Evolutionary conservation across 2,113 vertebrate genomes (phyloP).

Genomic region (Poeciliopsis retropinna): DNA sequence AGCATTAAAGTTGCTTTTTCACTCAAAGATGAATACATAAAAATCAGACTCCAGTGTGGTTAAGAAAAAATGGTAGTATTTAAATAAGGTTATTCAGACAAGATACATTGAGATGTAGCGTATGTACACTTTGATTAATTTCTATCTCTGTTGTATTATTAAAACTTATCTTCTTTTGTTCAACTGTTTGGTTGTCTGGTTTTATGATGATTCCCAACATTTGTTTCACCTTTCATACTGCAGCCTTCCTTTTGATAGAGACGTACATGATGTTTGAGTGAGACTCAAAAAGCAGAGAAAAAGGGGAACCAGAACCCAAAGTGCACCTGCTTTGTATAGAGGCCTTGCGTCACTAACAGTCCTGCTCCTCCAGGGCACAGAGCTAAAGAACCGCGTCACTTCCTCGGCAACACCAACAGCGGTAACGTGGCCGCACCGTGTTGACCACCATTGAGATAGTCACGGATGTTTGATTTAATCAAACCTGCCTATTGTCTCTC

Average conservation of each 20-base stretch:
- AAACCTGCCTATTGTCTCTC: slow-evolving; percentile 63
- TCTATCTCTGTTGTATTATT: too few species aligned
- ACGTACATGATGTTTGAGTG: not conserved
- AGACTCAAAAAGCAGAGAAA: not conserved
- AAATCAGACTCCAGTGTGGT: too few species aligned
- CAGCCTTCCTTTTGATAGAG: slow-evolving; percentile 24
- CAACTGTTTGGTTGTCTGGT: too few species aligned
- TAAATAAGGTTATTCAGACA: too few species aligned
- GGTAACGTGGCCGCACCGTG: slow-evolving; percentile 49
- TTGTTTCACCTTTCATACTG: slow-evolving; percentile 55
- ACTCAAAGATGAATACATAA: too few species aligned
- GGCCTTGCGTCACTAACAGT: slow-evolving; percentile 47
- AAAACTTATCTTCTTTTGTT: too few species aligned
- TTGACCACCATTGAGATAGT: slow-evolving; percentile 68
- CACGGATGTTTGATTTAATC: slow-evolving; percentile 75
- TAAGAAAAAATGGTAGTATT: too few species aligned
- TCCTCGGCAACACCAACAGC: slow-evolving; percentile 40
- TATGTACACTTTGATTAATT: too few species aligned
- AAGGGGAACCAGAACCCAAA: not conserved
- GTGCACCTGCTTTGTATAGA: slow-evolving; percentile 23
- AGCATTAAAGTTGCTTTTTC: too few species aligned
- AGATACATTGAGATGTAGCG: too few species aligned
- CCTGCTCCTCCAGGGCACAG: slow-evolving; percentile 25
- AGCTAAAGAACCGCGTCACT: slow-evolving; percentile 58
- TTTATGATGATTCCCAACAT: slow-evolving; percentile 1